phyloP scores from a whole-genome alignment of 2,888 invertebrate species.

The Drosophila austrosaltans region DNA sequence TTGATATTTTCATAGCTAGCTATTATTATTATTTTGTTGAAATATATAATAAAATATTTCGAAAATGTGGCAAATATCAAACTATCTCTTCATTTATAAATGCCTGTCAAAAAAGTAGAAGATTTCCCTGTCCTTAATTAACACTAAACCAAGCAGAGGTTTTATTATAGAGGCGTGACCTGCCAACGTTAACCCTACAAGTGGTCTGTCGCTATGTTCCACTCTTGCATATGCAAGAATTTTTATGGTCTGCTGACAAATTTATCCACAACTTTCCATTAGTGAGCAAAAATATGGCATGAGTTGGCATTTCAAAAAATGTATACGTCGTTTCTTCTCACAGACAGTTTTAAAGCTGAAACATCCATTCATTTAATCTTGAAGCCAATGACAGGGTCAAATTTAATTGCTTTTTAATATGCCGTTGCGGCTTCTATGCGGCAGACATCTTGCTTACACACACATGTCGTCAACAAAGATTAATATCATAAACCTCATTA shows the following conservation, averaged over 20 bases:
- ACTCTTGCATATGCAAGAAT: constrained; percentile 47
- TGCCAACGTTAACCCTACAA: constrained; percentile 66
- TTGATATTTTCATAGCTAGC: constrained; percentile 69
- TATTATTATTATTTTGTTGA: constrained; percentile 39
- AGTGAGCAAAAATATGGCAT: constrained; percentile 43
- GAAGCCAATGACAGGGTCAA: constrained; percentile 34
- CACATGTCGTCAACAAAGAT: constrained; percentile 65
- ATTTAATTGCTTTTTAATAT: constrained; percentile 51
- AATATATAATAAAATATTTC: neutral
- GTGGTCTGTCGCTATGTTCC: constrained; percentile 35
- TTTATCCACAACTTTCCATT: constrained; percentile 71
- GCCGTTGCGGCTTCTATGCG: neutral
- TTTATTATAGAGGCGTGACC: constrained; percentile 36
- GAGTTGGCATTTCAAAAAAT: constrained; percentile 11
- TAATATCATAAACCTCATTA: constrained; percentile 78
- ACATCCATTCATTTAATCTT: constrained; percentile 15
- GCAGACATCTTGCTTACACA: constrained; percentile 2
- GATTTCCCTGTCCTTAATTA: constrained; percentile 59
- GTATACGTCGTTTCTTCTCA: neutral
- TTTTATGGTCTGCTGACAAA: constrained; percentile 75
- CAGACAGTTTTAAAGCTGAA: constrained; percentile 9
- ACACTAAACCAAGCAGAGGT: constrained; percentile 35
- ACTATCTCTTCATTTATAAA: constrained; percentile 29
- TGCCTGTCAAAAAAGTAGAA: constrained; percentile 41
- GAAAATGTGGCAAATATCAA: neutral